These are phyloP conservation scores for Penaeus japonicus DNA, from an alignment of 1,140 invertebrate species.

Conservation along the genomic window DNA sequence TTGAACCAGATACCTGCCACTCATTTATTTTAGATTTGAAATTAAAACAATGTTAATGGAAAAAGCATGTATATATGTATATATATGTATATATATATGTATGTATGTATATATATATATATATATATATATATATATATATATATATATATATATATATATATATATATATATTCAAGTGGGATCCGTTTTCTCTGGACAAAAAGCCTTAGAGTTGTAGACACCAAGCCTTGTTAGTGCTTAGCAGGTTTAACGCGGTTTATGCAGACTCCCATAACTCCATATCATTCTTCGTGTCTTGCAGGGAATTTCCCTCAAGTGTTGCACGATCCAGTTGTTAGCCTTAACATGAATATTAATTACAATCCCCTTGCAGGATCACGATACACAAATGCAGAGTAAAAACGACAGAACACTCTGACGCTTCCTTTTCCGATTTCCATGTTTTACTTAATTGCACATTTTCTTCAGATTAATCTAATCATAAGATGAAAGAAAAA, in stretches of 20 bases:
- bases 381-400: neutral
- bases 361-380: neutral
- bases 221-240: too few species aligned
- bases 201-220: too few species aligned
- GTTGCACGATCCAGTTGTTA: too few species aligned
- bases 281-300: too few species aligned
- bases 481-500: neutral
- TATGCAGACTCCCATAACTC: too few species aligned
- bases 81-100: neutral
- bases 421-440: neutral
- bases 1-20: too few species aligned
- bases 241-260: too few species aligned
- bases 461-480: neutral
- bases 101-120: neutral
- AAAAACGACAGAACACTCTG: neutral
- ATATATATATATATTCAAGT: neutral
- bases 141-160: neutral
- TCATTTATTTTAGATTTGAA: too few species aligned
- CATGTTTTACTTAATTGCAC: neutral
- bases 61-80: neutral
- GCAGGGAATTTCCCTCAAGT: too few species aligned
- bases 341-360: too few species aligned
- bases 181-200: too few species aligned
- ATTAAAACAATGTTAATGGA: neutral
- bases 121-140: slow-evolving; percentile 6